Evolutionary conservation across 2,888 invertebrate species (phyloP).

Genomic region (Caenorhabditis sp.): DNA sequence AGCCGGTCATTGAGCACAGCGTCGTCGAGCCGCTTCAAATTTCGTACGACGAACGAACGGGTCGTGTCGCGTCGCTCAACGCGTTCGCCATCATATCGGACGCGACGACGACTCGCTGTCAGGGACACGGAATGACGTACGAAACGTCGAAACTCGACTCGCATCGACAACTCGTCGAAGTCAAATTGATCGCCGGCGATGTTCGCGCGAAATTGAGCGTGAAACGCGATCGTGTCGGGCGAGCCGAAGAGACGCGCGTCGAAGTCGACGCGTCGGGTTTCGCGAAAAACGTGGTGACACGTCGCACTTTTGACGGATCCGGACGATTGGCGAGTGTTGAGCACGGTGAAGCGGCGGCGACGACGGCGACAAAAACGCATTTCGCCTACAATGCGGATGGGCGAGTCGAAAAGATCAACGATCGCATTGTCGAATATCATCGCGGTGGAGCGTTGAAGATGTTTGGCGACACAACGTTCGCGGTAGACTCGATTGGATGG

Average conservation of each 20-base stretch:
- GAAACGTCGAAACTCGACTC: constrained; percentile 14
- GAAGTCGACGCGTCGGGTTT: neutral
- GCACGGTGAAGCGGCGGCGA: too few species aligned
- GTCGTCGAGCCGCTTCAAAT: constrained; percentile 38
- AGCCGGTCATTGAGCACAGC: constrained; percentile 34
- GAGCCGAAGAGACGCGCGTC: constrained; percentile 10
- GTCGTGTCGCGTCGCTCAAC: constrained; percentile 32
- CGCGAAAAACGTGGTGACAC: neutral
- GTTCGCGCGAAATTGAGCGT: constrained; percentile 24
- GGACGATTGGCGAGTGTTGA: constrained; percentile 33
- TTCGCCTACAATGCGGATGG: constrained; percentile 41
- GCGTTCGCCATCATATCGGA: constrained; percentile 40
- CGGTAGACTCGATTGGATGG: constrained; percentile 28
- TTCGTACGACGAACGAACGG: constrained; percentile 41
- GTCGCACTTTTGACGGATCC: constrained; percentile 24
- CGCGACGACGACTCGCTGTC: constrained; percentile 25
- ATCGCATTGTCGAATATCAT: constrained; percentile 42
- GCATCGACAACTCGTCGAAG: constrained; percentile 20
- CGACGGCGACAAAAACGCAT: too few species aligned
- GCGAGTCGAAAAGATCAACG: constrained; percentile 37
- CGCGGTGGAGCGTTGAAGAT: constrained; percentile 42
- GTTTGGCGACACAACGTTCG: constrained; percentile 32
- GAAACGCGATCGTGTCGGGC: constrained; percentile 33
- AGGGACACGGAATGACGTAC: constrained; percentile 44
- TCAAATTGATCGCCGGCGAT: constrained; percentile 31